Evolutionary conservation across 1,140 invertebrate genomes (phyloP).

Genomic region (Achroia grisella): DNA sequence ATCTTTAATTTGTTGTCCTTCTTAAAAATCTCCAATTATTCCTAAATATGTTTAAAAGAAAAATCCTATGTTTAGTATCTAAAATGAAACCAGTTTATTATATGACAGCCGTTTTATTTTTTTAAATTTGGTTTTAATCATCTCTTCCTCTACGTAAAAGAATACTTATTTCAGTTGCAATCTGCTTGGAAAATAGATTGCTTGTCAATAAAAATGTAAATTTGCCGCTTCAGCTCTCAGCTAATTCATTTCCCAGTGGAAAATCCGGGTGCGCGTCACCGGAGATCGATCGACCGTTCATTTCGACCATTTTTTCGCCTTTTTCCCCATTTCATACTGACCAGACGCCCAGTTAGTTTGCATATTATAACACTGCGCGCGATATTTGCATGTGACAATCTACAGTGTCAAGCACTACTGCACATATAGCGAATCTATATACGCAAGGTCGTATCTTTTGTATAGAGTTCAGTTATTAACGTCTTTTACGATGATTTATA

Average conservation of each 20-base stretch:
- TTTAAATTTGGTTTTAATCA: constrained; percentile 8
- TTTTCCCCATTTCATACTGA: constrained; percentile 59
- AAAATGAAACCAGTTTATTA: not conserved
- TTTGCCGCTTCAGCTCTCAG: constrained; percentile 59
- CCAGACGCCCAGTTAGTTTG: constrained; percentile 43
- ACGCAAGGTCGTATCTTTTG: constrained; percentile 25
- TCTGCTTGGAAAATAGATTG: constrained; percentile 65
- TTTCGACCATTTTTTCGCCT: constrained; percentile 48
- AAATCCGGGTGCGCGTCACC: constrained; percentile 61
- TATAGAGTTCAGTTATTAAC: constrained; percentile 42
- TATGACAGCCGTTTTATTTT: not conserved
- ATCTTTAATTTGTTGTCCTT: too few species aligned
- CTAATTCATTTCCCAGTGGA: constrained; percentile 71
- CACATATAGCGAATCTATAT: constrained; percentile 3
- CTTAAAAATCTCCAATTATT: too few species aligned
- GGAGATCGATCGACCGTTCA: constrained; percentile 66
- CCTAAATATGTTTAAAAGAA: too few species aligned
- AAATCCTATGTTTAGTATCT: too few species aligned
- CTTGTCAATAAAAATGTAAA: constrained; percentile 73
- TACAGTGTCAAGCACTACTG: constrained; percentile 9
- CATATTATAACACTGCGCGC: constrained; percentile 10
- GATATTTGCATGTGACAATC: constrained; percentile 20
- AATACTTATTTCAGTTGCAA: constrained; percentile 42
- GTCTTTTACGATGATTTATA: constrained; percentile 52
- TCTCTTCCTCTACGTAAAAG: constrained; percentile 25